These are phyloP conservation scores for Agrypnus murinus DNA, from an alignment of 2,888 invertebrate genomes.

Conservation along the genomic window DNA sequence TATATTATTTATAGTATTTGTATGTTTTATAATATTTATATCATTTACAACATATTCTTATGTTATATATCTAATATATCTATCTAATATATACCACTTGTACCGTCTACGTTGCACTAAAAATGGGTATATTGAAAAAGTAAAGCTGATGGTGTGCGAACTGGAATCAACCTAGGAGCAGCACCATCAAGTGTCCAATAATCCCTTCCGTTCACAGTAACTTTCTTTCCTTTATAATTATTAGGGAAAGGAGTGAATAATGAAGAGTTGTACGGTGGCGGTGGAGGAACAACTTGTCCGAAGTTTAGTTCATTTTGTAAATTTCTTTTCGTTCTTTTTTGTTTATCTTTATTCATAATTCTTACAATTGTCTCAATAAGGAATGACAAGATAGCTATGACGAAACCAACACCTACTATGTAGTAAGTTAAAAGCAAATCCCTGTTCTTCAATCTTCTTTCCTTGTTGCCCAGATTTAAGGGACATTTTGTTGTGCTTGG, in stretches of 20 bases:
- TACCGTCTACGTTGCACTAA: too few species aligned
- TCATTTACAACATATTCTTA: too few species aligned
- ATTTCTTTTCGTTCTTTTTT: constrained; percentile 20
- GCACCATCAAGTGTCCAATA: constrained; percentile 81
- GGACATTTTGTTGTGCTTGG: constrained; percentile 85
- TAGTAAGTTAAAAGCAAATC: constrained; percentile 85
- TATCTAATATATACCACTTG: too few species aligned
- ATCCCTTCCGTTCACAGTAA: constrained; percentile 83
- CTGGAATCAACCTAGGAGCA: constrained; percentile 80
- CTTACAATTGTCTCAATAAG: constrained; percentile 74
- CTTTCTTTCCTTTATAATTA: constrained; percentile 68
- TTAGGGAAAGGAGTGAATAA: not conserved
- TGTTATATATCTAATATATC: too few species aligned
- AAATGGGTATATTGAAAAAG: constrained; percentile 76
- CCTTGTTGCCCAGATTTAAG: constrained; percentile 82
- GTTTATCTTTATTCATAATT: not conserved
- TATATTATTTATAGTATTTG: too few species aligned
- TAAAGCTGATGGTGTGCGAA: constrained; percentile 84
- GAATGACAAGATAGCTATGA: constrained; percentile 77
- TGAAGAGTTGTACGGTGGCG: constrained; percentile 8
- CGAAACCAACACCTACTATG: constrained; percentile 80
- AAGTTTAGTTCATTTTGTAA: constrained; percentile 19
- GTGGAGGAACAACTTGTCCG: constrained; percentile 8
- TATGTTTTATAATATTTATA: too few species aligned
- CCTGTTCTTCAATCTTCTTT: constrained; percentile 80